A percentile compares a stretch with the other conserved stretches of the same genome.
phyloP scores from a whole-genome alignment of 1,140 invertebrate genomes.

The Episyrphus balteatus region DNA sequence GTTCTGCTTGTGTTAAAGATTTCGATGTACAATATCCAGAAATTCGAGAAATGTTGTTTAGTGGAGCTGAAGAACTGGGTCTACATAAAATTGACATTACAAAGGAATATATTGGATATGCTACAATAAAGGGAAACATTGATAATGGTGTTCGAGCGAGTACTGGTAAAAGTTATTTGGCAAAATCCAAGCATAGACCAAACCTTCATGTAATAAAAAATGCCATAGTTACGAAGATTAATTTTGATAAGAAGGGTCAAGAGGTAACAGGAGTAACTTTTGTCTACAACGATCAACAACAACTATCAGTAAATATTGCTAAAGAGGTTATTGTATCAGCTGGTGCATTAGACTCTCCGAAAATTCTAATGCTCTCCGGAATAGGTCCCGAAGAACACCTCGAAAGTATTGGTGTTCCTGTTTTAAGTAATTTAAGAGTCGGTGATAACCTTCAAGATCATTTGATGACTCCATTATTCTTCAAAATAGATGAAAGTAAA shows the following conservation, averaged over 20 bases:
- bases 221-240: constrained; percentile 43
- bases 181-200: constrained; percentile 19
- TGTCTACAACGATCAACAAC: constrained; percentile 15
- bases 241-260: constrained; percentile 43
- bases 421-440: constrained; percentile 44
- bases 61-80: constrained; percentile 12
- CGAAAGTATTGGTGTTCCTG: constrained; percentile 33
- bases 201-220: constrained; percentile 60
- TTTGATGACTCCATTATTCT: constrained; percentile 34
- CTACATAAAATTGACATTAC: constrained; percentile 16
- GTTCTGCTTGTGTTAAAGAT: too few species aligned
- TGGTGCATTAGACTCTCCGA: constrained; percentile 42
- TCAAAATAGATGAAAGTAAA: constrained; percentile 11
- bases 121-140: constrained; percentile 40
- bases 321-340: constrained; percentile 47
- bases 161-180: constrained; percentile 28
- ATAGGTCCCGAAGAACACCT: constrained; percentile 41
- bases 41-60: constrained; percentile 14
- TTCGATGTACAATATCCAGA: constrained; percentile 28
- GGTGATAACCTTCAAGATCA: constrained; percentile 50
- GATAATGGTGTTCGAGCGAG: constrained; percentile 49
- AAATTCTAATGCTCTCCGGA: constrained; percentile 44
- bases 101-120: constrained; percentile 42
- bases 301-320: constrained; percentile 27
- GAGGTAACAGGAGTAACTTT: constrained; percentile 38